Evolutionary conservation across 2,113 vertebrate genomes (phyloP), one percentile per base, ranked within the genome.

Genomic region (Salvelinus alpinus): DNA sequence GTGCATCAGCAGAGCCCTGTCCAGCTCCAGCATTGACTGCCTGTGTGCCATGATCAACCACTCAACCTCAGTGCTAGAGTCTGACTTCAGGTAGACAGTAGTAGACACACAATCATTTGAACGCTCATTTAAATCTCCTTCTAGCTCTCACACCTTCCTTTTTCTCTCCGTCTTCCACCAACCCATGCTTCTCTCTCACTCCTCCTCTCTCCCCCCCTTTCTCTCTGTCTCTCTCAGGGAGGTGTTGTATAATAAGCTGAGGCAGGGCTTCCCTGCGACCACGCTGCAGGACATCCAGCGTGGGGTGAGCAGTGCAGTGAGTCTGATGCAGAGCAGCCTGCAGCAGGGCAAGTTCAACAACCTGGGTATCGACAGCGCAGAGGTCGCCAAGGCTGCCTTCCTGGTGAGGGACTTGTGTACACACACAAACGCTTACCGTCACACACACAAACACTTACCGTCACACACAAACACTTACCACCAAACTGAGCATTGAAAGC

Each of bases 31-130:
- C 91, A 98, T 97, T 0, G 98, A 99, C 90, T 99, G 98, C 47
- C 96, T 99, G 73, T 99, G 98, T 29, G 98, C 98, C 29, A 99
- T 99, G 97, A 99, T 99, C 91, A 99, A 99, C 90, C 97, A 98
- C 13, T 94, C 98, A 12, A 98, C 96, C 88, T 97, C 95, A 0
- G 93, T 95, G 82, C 93, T 99, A 72, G 98, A 99, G 88, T 96
- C 96, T 0, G 96, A 99, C 88, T 99, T 99, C 94, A 96, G 97
- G 98, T 99, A 87, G 18, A 14, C 7, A 67, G n/a, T 3, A 62
- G 12, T 34, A 22, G 7, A 62, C 59, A 22, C 7, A 24, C 59
- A 62, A 57, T 20, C 12, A 3, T 62, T 20, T 62, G n/a, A 62
- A 62, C n/a, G 9, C 59, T 62, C 8, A n/a, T 2, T 62, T 62